Evolutionary conservation across 2,797 vertebrate species (phyloP), one percentile per base, ranked within the genome.

Genomic region (Amblyopsis hoosieri): DNA sequence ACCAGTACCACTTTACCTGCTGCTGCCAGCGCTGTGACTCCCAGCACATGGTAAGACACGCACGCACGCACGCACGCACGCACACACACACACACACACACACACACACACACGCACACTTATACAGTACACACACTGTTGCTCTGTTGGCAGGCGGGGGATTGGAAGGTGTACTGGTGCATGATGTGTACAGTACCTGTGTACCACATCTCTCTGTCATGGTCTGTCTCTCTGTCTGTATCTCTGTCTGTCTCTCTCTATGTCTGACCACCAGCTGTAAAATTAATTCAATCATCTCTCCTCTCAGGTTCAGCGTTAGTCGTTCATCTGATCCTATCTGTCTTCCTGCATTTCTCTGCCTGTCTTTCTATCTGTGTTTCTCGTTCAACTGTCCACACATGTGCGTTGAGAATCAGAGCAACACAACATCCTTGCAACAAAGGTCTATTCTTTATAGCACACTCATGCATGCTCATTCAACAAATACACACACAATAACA

Each of bases 1-100:
- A 86, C 12, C 89, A 89, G 71, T 91, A 88, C 60, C 78, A 85
- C 63, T 91, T 91, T 7, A 79, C 71, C 53, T 90, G 88, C 83
- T 59, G 3, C 72, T 91, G 90, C 66, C 79, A 82, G 42, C 47
- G 12, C 50, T 91, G 89, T 55, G 53, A 74, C 31, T 76, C 78
- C 33, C 31, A n/a, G 47, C 72, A 84, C 59, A 76, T 72, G 66
- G 85, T 88, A 60, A 81, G 64, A 12, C 45, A 64, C 49, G 13
- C 53, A 15, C 55, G 70, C 49, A 71, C 66, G 11, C 13, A 50
- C 54, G 51, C 31, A 60, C 29, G 37, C 60, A 62, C 56, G 46
- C 13, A 52, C 60, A 62, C 54, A 55, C 60, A 62, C 56, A 46
- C 13, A 52, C 60, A 62, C 54, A 55, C 31, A 60, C 29, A 48